These are phyloP conservation scores for Pagetopsis macropterus DNA, from an alignment of 2,797 vertebrate species.

Conservation along the genomic window DNA sequence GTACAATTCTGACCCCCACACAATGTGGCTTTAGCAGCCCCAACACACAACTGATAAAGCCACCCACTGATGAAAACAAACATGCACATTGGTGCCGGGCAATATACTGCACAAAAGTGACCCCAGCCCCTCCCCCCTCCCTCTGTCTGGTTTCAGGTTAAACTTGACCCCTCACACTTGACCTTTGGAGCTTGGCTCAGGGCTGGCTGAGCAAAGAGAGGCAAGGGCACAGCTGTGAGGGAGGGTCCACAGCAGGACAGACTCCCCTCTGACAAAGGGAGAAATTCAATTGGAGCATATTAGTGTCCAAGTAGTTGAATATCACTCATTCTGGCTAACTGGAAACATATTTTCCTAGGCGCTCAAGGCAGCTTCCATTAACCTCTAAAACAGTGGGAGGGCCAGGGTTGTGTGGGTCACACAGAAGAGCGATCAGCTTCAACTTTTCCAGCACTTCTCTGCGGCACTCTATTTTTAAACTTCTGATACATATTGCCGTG, in stretches of 20 bases:
- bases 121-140: slow-evolving; percentile 22
- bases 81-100: slow-evolving; percentile 32
- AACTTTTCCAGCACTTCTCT: slow-evolving; percentile 71
- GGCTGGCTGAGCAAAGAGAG: slow-evolving; percentile 62
- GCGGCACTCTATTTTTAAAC: slow-evolving; percentile 79
- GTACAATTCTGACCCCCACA: not conserved
- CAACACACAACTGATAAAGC: slow-evolving; percentile 12
- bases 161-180: slow-evolving; percentile 83
- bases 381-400: slow-evolving; percentile 74
- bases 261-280: slow-evolving; percentile 74
- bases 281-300: slow-evolving; percentile 81
- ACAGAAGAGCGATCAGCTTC: slow-evolving; percentile 54
- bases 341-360: slow-evolving; percentile 77
- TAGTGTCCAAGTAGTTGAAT: slow-evolving; percentile 79
- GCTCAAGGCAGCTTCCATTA: slow-evolving; percentile 77
- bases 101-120: slow-evolving; percentile 45
- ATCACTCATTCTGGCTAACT: slow-evolving; percentile 80
- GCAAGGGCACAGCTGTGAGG: slow-evolving; percentile 78
- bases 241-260: slow-evolving; percentile 70
- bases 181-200: slow-evolving; percentile 70
- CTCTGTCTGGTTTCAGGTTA: slow-evolving; percentile 78
- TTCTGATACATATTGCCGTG: slow-evolving; percentile 81
- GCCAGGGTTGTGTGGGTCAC: slow-evolving; percentile 61
- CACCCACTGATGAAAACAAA: slow-evolving; percentile 27
- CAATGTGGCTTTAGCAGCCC: slow-evolving; percentile 1